Evolutionary conservation across 2,888 invertebrate species (phyloP).

Genomic region (Hirtodrosophila alboralis): DNA sequence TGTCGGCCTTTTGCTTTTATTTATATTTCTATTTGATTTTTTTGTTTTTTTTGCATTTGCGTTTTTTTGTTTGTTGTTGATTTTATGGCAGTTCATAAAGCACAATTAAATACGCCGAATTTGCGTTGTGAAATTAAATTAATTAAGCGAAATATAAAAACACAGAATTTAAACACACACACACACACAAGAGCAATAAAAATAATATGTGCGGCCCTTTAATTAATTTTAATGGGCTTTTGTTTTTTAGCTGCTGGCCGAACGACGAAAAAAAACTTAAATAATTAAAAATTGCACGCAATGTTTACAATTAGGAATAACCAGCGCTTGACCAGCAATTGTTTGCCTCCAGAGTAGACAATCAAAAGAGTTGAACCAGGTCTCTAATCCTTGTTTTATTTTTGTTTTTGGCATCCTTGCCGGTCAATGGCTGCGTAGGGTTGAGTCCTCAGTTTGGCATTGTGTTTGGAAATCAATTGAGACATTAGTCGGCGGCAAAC

Average conservation of each 20-base stretch:
- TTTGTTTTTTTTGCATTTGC: conserved; percentile 22
- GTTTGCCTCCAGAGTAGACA: neutral
- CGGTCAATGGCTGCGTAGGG: conserved; percentile 23
- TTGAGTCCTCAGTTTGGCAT: conserved; percentile 79
- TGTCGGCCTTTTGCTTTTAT: conserved; percentile 35
- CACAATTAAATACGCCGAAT: conserved; percentile 72
- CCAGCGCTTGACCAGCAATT: conserved; percentile 58
- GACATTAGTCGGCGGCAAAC: conserved; percentile 33
- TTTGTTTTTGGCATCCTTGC: conserved; percentile 18
- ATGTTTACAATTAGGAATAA: conserved; percentile 79
- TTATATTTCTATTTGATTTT: conserved; percentile 35
- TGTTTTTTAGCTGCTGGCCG: conserved; percentile 56
- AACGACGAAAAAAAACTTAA: conserved; percentile 77
- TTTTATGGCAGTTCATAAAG: conserved; percentile 81
- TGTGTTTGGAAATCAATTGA: conserved; percentile 62
- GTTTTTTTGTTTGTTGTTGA: conserved; percentile 33
- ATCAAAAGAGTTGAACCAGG: too few species aligned
- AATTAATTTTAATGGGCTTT: conserved; percentile 78
- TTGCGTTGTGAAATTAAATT: conserved; percentile 74
- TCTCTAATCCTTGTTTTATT: conserved; percentile 3
- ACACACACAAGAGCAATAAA: conserved; percentile 63
- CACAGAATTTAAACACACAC: conserved; percentile 43
- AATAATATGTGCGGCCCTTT: conserved; percentile 73
- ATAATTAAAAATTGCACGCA: conserved; percentile 83
- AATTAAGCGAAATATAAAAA: conserved; percentile 73